phyloP scores from a whole-genome alignment of 1,140 invertebrate genomes.

The Oedothorax gibbosus region DNA sequence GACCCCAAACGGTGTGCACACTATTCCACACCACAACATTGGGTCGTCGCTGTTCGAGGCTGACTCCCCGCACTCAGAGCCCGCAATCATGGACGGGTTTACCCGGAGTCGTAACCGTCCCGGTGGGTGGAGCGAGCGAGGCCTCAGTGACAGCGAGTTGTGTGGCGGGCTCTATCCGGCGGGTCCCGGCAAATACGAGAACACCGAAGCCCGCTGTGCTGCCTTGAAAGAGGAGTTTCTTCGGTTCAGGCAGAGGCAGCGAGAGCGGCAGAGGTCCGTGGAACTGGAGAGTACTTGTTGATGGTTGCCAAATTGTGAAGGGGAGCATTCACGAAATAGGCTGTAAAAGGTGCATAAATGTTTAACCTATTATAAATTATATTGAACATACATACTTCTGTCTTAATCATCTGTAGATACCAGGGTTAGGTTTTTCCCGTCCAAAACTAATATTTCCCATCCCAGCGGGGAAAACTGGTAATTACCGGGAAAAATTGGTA shows the following conservation, averaged over 20 bases:
- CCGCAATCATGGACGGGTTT: constrained; percentile 35
- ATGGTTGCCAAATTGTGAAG: constrained; percentile 37
- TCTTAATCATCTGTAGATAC: no score
- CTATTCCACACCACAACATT: constrained; percentile 31
- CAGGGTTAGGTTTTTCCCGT: no score
- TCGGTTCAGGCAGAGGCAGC: constrained; percentile 89
- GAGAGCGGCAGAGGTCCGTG: constrained; percentile 72
- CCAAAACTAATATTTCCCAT: no score
- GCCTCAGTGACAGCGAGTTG: constrained; percentile 68
- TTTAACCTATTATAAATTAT: no score
- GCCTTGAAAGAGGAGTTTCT: constrained; percentile 96
- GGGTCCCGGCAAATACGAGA: constrained; percentile 75
- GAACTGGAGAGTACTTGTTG: constrained; percentile 66
- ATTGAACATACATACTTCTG: no score
- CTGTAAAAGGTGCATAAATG: no score
- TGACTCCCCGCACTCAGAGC: constrained; percentile 55
- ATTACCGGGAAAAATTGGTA: no score
- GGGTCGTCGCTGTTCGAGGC: constrained; percentile 48
- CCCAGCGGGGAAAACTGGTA: no score
- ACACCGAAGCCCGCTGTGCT: constrained; percentile 82
- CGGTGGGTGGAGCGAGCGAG: constrained; percentile 63
- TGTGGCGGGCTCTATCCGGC: constrained; percentile 65
- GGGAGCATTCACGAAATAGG: background rate
- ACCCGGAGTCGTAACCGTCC: constrained; percentile 13
- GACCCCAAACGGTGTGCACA: constrained; percentile 44